Evolutionary conservation across 1,140 invertebrate genomes (phyloP).

Genomic region (Ooceraea biroi): DNA sequence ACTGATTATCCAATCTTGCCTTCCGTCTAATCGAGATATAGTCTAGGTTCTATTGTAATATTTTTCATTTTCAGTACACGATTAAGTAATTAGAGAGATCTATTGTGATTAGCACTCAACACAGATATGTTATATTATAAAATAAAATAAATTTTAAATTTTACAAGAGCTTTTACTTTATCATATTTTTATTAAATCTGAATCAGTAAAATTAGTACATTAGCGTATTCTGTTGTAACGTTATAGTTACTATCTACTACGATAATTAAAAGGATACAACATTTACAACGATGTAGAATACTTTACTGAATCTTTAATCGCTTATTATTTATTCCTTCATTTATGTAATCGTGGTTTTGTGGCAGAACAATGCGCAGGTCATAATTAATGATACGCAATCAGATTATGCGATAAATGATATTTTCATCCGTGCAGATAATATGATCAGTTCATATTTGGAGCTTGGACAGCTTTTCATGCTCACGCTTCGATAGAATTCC

Average conservation of each 20-base stretch:
- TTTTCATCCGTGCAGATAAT: background rate
- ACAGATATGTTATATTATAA: background rate
- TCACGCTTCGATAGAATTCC: conserved; percentile 72
- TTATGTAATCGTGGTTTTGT: background rate
- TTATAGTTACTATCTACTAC: background rate
- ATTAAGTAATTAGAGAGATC: background rate
- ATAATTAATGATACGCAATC: conserved; percentile 4
- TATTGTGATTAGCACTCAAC: background rate
- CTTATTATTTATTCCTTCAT: background rate
- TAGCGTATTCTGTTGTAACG: no score
- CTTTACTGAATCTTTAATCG: background rate
- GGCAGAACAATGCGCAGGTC: background rate
- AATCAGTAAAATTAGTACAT: no score
- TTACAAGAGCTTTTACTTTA: background rate
- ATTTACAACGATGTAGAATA: background rate
- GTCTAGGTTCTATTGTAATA: no score
- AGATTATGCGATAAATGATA: conserved; percentile 6
- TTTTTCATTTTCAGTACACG: background rate
- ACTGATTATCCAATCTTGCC: no score
- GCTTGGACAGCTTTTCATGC: background rate
- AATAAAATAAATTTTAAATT: background rate
- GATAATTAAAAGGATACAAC: background rate
- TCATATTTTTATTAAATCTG: no score
- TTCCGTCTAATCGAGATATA: no score
- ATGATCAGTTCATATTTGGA: conserved; percentile 11